These are phyloP conservation scores for Sebastes steindachneri DNA, from an alignment of 2,797 vertebrate genomes.

Conservation along the genomic window DNA sequence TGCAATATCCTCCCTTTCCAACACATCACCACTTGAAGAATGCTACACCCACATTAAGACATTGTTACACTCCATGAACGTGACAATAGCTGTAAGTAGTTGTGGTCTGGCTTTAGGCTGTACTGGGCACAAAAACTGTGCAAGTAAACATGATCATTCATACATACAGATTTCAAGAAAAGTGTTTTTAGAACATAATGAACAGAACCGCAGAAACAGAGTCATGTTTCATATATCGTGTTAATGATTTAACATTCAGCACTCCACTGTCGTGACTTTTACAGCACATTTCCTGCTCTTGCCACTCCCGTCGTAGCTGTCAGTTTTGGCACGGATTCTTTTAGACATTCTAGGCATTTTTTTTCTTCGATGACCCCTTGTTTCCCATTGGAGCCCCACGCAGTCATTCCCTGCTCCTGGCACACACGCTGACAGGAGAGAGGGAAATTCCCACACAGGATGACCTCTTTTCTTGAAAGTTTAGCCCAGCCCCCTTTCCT, in stretches of 20 bases:
- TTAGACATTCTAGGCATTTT: slow-evolving; percentile 64
- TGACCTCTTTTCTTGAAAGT: slow-evolving; percentile 74
- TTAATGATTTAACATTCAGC: neutral
- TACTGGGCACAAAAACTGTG: neutral
- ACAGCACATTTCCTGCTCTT: neutral
- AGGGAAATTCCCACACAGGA: slow-evolving; percentile 82
- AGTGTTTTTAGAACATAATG: neutral
- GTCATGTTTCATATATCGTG: neutral
- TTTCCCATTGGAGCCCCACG: slow-evolving; percentile 38
- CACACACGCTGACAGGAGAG: slow-evolving; percentile 62
- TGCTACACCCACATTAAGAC: slow-evolving; percentile 74
- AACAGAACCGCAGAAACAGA: neutral
- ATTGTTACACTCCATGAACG: slow-evolving; percentile 56
- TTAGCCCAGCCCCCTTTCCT: slow-evolving; percentile 73
- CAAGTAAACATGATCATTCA: neutral
- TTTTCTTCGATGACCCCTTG: slow-evolving; percentile 62
- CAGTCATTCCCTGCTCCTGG: slow-evolving; percentile 41
- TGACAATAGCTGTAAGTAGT: slow-evolving; percentile 52
- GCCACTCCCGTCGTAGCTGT: neutral
- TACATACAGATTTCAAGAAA: neutral
- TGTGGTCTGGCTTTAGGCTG: slow-evolving; percentile 26
- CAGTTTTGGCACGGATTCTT: slow-evolving; percentile 33
- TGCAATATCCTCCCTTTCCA: slow-evolving; percentile 84
- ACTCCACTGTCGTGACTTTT: neutral
- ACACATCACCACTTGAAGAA: slow-evolving; percentile 73